These are phyloP conservation scores for Leptura quadrifasciata DNA, from an alignment of 2,888 invertebrate species.

Conservation along the genomic window DNA sequence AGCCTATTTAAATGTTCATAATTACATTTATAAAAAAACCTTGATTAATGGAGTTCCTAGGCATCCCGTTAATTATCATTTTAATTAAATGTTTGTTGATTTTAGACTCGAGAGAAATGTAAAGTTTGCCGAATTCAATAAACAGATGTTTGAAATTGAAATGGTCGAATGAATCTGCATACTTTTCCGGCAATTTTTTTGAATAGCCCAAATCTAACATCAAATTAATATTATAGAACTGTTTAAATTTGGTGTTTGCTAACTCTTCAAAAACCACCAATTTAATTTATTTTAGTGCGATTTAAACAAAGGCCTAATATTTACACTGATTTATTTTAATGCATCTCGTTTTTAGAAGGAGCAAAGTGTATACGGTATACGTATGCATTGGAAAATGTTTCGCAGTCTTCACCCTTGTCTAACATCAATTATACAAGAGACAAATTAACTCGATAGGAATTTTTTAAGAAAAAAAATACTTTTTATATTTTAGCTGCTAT, in stretches of 20 bases:
- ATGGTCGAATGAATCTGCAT: constrained; percentile 1
- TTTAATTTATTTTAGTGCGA: background rate
- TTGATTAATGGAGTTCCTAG: background rate
- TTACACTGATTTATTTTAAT: background rate
- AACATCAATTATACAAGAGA: background rate
- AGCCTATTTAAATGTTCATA: background rate
- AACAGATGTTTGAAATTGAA: background rate
- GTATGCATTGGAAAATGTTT: background rate
- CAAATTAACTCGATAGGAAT: no score
- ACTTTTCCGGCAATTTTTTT: background rate
- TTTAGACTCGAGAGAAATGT: constrained; percentile 3
- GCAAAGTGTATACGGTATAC: no score
- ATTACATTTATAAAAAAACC: background rate
- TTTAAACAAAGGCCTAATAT: background rate
- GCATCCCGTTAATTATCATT: background rate
- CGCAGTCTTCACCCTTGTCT: background rate
- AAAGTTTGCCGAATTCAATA: constrained; percentile 1
- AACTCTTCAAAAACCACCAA: background rate
- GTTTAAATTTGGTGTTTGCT: background rate
- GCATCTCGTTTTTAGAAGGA: background rate
- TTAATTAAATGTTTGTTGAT: constrained; percentile 7
- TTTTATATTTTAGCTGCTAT: no score
- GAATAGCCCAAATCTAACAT: background rate
- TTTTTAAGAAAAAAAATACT: no score
- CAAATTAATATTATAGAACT: background rate